Percentiles rank a stretch among this genome's conserved stretches.
phyloP scores from a whole-genome alignment of 2,888 invertebrate species.

The Smittia aterrima region DNA sequence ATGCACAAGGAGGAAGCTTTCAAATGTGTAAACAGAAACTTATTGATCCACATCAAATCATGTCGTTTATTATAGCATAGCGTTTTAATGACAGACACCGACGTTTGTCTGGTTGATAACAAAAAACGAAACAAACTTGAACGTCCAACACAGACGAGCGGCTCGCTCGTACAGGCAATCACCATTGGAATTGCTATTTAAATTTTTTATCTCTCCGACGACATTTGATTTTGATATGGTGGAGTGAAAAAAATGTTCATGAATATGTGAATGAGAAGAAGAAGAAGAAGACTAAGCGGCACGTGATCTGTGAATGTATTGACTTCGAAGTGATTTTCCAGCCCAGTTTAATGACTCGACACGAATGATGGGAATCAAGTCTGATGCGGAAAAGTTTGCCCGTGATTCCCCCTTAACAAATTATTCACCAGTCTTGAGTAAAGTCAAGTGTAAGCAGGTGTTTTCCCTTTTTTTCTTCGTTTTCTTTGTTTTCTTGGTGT shows the following conservation, averaged over 20 bases:
- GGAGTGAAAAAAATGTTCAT: not conserved
- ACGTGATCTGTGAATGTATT: slow-evolving; percentile 34
- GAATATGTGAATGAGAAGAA: slow-evolving; percentile 5
- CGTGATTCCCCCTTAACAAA: no score
- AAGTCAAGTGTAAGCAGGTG: slow-evolving; percentile 26
- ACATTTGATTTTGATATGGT: slow-evolving; percentile 22
- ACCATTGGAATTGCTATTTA: not conserved
- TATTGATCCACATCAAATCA: slow-evolving; percentile 32
- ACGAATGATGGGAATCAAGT: no score
- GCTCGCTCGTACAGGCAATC: not conserved
- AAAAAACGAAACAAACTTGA: not conserved
- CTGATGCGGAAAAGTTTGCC: no score
- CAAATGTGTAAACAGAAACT: not conserved
- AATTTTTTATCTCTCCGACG: slow-evolving; percentile 23
- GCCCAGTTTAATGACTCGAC: not conserved
- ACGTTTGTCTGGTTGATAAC: slow-evolving; percentile 20
- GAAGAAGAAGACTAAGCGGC: slow-evolving; percentile 8
- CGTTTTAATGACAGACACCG: slow-evolving; percentile 28
- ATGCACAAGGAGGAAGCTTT: no score
- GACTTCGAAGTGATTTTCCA: not conserved
- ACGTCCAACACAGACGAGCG: not conserved
- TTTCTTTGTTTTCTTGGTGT: slow-evolving; percentile 3
- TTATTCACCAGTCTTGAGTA: not conserved
- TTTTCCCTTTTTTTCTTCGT: slow-evolving; percentile 30
- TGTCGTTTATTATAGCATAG: slow-evolving; percentile 31